Base-by-base conservation (phyloP, 2,797 vertebrate genomes). In the Characodon lateralis region DNA sequence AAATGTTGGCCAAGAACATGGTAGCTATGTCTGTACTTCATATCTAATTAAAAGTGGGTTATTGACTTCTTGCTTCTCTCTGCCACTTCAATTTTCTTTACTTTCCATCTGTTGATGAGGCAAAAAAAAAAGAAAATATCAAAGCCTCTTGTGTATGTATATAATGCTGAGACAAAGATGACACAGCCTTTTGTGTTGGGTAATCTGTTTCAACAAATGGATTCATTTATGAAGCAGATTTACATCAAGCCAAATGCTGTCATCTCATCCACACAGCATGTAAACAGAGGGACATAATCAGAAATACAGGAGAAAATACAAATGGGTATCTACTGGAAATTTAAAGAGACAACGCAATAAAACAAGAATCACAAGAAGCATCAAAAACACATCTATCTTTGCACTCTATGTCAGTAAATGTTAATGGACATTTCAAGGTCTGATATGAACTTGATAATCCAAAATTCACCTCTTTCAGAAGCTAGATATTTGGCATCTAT, bases 31-130 rank as follows among this genome's bases (percentile, higher is more conserved):
- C 80, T 84, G 77, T 18, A 84, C 83, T 88, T 93, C 91, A 86
- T 55, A 90, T 78, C 89, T 86, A 93, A 96, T 95, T 92, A 96
- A 96, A 95, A 91, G 89, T 88, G 48, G 85, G 94, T 95, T 90
- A 93, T 55, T 88, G 88, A 91, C 91, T 91, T 89, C 91, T 83
- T 77, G 81, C 85, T 85, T 87, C 89, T 92, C 80, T 78, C 50
- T 89, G 93, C 93, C 85, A 94, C 91, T 89, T 90, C 87, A 94
- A 89, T 95, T 83, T 61, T 46, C 72, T 85, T 92, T 72, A 26
- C 89, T 89, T 92, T 87, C 68, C 85, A 84, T 74, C 80, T 70
- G 75, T 84, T 77, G 87, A 90, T 66, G 87, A 91, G 83, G 50
- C 58, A 16, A 18, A 72, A 77, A 72, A 77, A 86, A 50, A 43